Percentiles rank a stretch among this genome's conserved stretches.
These are phyloP conservation scores for Malurus alboscapulatus DNA, from an alignment of 2,113 vertebrate genomes.

Conservation along the genomic window DNA sequence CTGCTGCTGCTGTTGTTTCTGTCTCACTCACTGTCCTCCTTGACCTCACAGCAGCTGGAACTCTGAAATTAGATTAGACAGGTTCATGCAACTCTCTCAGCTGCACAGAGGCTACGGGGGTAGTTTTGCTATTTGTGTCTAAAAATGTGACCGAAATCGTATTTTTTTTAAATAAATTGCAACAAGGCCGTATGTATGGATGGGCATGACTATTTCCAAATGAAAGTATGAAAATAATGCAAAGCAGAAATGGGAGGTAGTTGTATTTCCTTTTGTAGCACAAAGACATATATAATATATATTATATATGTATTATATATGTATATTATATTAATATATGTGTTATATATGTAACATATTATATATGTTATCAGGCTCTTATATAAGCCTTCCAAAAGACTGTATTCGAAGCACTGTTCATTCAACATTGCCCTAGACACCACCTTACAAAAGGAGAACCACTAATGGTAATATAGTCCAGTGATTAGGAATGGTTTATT, in stretches of 20 bases:
- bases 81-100: not conserved
- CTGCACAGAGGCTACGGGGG: not conserved
- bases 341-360: too few relatives aligned
- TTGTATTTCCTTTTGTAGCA: not conserved
- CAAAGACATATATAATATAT: not conserved
- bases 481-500: not conserved
- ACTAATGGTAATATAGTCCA: not conserved
- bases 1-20: constrained; percentile 23
- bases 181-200: not conserved
- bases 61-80: constrained; percentile 50
- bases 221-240: not conserved
- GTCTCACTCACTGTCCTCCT: not conserved
- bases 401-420: not conserved
- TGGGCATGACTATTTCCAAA: not conserved
- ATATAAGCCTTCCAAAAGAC: not conserved
- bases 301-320: too few relatives aligned
- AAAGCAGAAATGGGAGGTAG: not conserved
- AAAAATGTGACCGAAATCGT: not conserved
- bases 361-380: too few relatives aligned
- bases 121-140: not conserved
- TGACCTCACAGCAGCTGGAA: constrained; percentile 44
- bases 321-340: too few relatives aligned
- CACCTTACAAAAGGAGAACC: not conserved
- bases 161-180: not conserved
- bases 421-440: not conserved